These are phyloP conservation scores for Coptotermes formosanus DNA, from an alignment of 1,140 invertebrate species.

Conservation along the genomic window DNA sequence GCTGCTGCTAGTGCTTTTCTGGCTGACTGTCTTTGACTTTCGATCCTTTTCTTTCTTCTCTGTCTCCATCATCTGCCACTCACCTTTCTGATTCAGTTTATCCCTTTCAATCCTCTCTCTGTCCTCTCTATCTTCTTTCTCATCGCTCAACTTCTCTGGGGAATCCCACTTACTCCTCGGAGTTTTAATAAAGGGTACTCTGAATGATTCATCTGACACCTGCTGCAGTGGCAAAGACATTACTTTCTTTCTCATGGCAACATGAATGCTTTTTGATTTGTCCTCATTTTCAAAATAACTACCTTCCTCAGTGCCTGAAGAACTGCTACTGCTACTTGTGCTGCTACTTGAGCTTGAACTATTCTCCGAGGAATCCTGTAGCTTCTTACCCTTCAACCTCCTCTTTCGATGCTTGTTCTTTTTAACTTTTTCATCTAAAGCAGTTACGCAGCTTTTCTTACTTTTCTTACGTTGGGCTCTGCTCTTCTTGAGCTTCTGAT, in stretches of 20 bases:
- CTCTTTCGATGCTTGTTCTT: conserved; percentile 40
- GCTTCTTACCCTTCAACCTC: conserved; percentile 40
- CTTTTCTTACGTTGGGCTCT: conserved; percentile 21
- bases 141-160: conserved; percentile 38
- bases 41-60: neutral
- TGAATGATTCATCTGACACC: conserved; percentile 41
- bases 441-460: conserved; percentile 7
- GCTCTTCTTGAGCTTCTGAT: conserved; percentile 3
- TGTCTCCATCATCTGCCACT: neutral
- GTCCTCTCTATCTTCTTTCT: conserved; percentile 40
- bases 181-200: neutral
- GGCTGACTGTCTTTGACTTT: neutral
- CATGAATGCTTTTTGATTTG: conserved; percentile 60
- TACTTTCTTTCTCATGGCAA: conserved; percentile 66
- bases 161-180: conserved; percentile 42
- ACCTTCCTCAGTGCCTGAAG: conserved; percentile 50
- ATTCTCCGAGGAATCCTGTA: conserved; percentile 41
- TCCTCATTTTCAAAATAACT: conserved; percentile 54
- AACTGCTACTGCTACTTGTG: conserved; percentile 45
- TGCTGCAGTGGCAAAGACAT: conserved; percentile 23
- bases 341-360: conserved; percentile 43
- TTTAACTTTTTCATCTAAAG: conserved; percentile 24
- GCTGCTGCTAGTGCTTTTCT: neutral
- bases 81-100: conserved; percentile 39
- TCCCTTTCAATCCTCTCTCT: conserved; percentile 43